Percentiles rank a stretch among this genome's conserved stretches.
Conservation (phyloP, 2,113 vertebrate species). For the Sinosuthora webbiana region DNA sequence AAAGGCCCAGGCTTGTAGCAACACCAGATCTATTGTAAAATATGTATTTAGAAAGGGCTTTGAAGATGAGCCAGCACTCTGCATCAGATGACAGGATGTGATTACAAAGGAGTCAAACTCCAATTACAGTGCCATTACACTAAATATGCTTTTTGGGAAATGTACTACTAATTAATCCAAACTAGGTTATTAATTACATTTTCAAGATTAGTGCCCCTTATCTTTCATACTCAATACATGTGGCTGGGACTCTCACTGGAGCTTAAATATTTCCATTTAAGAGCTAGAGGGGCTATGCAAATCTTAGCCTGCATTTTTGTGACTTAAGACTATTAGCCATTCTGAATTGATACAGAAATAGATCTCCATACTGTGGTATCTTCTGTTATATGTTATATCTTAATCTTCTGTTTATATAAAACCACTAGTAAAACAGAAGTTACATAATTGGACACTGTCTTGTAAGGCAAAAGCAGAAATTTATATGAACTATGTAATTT, state of each 20-base stretch:
- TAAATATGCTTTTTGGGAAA: not conserved
- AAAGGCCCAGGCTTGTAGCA: not conserved
- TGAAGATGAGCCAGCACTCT: not conserved
- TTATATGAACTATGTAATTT: not conserved
- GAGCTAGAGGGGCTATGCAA: not conserved
- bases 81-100: not conserved
- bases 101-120: not conserved
- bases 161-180: not conserved
- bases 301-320: not conserved
- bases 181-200: not conserved
- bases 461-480: not conserved
- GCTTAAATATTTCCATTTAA: not conserved
- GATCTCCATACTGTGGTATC: not conserved
- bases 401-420: not conserved
- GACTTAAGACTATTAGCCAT: not conserved
- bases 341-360: not conserved
- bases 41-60: not conserved
- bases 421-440: not conserved
- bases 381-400: no score
- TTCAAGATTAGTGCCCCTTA: not conserved
- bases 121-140: not conserved
- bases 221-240: not conserved
- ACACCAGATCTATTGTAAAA: not conserved
- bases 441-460: not conserved
- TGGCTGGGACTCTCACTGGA: not conserved